Conservation (phyloP, 1,140 invertebrate genomes). For the Sycophaga agraensis region DNA sequence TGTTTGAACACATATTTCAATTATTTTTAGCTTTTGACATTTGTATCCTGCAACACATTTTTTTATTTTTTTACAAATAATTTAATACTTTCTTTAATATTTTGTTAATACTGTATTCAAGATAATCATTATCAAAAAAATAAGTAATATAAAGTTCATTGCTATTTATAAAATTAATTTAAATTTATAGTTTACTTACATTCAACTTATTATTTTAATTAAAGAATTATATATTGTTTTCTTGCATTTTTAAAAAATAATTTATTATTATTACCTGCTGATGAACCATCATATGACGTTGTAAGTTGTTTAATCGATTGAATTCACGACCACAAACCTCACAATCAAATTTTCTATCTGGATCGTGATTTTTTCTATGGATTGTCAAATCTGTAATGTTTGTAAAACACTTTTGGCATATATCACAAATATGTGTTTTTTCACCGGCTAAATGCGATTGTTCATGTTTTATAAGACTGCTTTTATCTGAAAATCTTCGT, state of each 20-base stretch:
- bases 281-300: conserved; percentile 58
- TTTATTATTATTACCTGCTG: conserved; percentile 49
- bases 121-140: too few relatives aligned
- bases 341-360: conserved; percentile 56
- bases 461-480: conserved; percentile 50
- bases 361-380: conserved; percentile 56
- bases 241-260: background rate
- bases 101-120: too few relatives aligned
- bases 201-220: too few relatives aligned
- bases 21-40: too few relatives aligned
- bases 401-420: conserved; percentile 51
- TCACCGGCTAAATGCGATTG: conserved; percentile 53
- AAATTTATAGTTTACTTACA: too few relatives aligned
- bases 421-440: conserved; percentile 49
- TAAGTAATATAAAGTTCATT: too few relatives aligned
- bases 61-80: too few relatives aligned
- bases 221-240: background rate
- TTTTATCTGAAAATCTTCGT: conserved; percentile 51
- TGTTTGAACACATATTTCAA: too few relatives aligned
- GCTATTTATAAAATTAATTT: too few relatives aligned
- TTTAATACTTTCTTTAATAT: too few relatives aligned
- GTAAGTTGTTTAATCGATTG: conserved; percentile 57
- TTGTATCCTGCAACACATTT: too few relatives aligned
- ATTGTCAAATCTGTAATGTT: conserved; percentile 46
- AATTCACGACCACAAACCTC: conserved; percentile 57